Percentiles rank a stretch among this genome's conserved stretches.
Evolutionary conservation across 2,113 vertebrate species (phyloP).

Genomic region (Cyprinodon variegatus): DNA sequence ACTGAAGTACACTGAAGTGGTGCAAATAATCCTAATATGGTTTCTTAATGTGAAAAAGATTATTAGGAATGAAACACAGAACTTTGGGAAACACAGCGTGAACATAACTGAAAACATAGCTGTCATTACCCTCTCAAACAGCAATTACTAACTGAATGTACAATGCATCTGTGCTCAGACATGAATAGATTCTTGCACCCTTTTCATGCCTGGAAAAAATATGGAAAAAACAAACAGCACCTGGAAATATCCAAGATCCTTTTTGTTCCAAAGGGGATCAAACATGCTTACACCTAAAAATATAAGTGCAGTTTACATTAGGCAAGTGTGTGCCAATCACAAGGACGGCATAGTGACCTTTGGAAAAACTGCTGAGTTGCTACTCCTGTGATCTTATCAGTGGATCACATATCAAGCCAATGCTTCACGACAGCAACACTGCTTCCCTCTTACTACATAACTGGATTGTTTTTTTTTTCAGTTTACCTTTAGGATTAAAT

Average conservation of each 20-base stretch:
- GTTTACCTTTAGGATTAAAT: neutral
- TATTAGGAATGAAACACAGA: conserved; percentile 12
- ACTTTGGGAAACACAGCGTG: conserved; percentile 14
- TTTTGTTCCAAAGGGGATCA: conserved; percentile 26
- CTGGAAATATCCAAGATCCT: conserved; percentile 48
- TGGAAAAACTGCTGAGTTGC: conserved; percentile 44
- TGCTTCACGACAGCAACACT: neutral
- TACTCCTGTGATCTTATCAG: conserved; percentile 17
- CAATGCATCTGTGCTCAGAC: conserved; percentile 28
- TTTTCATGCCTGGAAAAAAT: conserved; percentile 28
- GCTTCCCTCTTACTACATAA: neutral
- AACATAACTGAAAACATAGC: conserved; percentile 25
- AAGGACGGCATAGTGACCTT: conserved; percentile 44
- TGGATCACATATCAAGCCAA: neutral
- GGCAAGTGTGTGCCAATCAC: conserved; percentile 17
- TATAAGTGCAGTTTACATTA: conserved; percentile 45
- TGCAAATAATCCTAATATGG: neutral
- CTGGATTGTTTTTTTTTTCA: neutral
- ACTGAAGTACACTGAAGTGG: neutral
- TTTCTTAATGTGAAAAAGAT: conserved; percentile 8
- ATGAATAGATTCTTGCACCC: conserved; percentile 11
- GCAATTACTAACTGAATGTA: conserved; percentile 50
- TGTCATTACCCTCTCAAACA: conserved; percentile 17
- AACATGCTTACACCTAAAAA: conserved; percentile 22
- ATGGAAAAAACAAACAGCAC: conserved; percentile 44